phyloP scores from a whole-genome alignment of 2,888 invertebrate species.

The Ophraella communa region DNA sequence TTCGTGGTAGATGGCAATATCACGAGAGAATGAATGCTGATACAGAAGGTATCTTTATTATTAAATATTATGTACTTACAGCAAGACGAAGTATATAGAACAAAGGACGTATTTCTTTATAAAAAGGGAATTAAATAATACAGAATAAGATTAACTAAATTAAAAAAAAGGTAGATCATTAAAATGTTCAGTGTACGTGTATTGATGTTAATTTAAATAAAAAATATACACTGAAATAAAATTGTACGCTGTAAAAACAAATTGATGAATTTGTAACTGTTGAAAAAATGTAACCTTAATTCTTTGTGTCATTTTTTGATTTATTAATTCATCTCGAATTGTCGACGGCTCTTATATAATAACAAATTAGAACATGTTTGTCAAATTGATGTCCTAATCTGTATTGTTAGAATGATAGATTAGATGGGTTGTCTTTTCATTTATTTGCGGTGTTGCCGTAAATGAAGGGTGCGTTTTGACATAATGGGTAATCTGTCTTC shows the following conservation, averaged over 20 bases:
- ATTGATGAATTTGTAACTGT: too few relatives aligned
- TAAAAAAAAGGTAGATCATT: too few relatives aligned
- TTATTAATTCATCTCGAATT: slow-evolving; percentile 9
- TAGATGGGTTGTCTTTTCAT: slow-evolving; percentile 46
- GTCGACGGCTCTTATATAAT: slow-evolving; percentile 2
- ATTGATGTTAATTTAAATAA: too few relatives aligned
- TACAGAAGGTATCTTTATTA: neutral
- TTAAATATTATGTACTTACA: neutral
- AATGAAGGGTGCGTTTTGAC: slow-evolving; percentile 48
- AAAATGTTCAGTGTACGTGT: too few relatives aligned
- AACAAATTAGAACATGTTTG: slow-evolving; percentile 29
- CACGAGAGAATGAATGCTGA: neutral
- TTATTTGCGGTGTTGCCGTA: slow-evolving; percentile 43
- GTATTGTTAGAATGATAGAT: slow-evolving; percentile 56
- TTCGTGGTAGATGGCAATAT: slow-evolving; percentile 17
- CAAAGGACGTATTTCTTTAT: too few relatives aligned
- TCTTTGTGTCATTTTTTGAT: neutral
- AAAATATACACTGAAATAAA: too few relatives aligned
- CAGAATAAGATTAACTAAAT: too few relatives aligned
- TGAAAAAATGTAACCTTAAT: neutral
- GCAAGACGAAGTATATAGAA: too few relatives aligned
- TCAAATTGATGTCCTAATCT: slow-evolving; percentile 30
- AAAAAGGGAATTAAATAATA: too few relatives aligned
- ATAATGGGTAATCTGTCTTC: slow-evolving; percentile 57
- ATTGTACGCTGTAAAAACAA: too few relatives aligned